Evolutionary conservation across 2,888 invertebrate genomes (phyloP), one percentile per base, ranked within the genome.

Genomic region (Drosophila mimetica): DNA sequence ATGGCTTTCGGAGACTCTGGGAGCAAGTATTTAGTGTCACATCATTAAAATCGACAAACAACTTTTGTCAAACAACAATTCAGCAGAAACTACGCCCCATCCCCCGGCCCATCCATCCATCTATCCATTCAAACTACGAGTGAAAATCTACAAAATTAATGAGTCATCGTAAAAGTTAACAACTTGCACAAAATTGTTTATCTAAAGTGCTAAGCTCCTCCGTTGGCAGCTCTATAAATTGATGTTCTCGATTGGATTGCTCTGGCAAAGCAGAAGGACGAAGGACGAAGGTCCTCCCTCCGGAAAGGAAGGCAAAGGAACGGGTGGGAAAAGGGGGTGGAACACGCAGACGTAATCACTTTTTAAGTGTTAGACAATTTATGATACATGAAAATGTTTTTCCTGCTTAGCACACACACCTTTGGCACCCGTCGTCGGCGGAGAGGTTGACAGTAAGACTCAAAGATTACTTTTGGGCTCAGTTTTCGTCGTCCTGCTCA

Each of bases 351-450:
- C 88, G 89, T 87, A 87, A 87, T 89, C 89, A 89, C 87, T 87
- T 87, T 88, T 87, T 84, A 87, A 87, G 78, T 86, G 84, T 82
- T 82, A 71, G 76, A 89, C 82, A 87, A 88, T 87, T 87, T 87
- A 86, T 81, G 86, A 88, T 79, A 86, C 86, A 88, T 82, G 88
- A 81, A 81, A 86, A 75, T 83, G 79, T 73, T 87, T 66, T 64
- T 64, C 63, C 61, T 41, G 64, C 55, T 52, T 53, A 37, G 57
- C 54, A 36, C 34, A 37, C 48, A 71, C 76, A 76, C 66, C 79
- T 72, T 65, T 47, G 16, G 46, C 46, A 28, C 16, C 46, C 57
- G 13, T 11, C 18, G 51, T 22, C 22, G 22, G 2, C 22, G 22
- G 4, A 22, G 9, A 1, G 70, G 60, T 58, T 73, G 74, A 70